Base-by-base conservation (phyloP, 2,113 vertebrate species). In the Gymnogyps californianus region DNA sequence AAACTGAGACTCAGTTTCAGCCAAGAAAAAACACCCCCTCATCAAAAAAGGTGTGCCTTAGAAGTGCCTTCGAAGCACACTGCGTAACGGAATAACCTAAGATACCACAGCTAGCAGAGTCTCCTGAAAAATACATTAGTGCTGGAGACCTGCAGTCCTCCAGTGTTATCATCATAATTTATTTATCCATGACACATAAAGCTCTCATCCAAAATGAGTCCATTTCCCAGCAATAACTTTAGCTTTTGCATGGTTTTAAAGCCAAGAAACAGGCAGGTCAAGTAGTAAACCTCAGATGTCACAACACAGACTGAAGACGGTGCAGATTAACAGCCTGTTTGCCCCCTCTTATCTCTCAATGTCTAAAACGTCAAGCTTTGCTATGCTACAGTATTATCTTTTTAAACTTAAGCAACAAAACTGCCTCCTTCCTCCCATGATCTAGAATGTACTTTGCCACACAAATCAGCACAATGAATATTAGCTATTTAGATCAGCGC, bases 61-160 rank as follows among this genome's bases (percentile, higher is more conserved):
- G 40, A 87, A 94, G 13, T 47, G 44, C 70, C 77, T 84, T 29
- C 57, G 40, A 87, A 94, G 55, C 12, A 92, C 36, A 51, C 10
- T 52, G 47, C 1, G 7, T 40, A 83, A 69, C 4, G 4, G 61
- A 96, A 79, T 72, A 90, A 95, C 57, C 36, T 44, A 9, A 69
- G 62, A 61, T 6, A 59, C 54, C 61, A 66, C 67, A 72, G 82
- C 7, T 3, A 77, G 82, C 87, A 66, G 47, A 36, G 38, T 58
- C 52, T 91, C 91, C 91, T 95, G 89, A 91, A 97, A 94, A 96
- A 97, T 74, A 78, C 62, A 90, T 94, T 47, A 96, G 51, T 55
- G 71, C 82, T 59, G 46, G 51, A 94, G 82, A 77, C 58, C 71
- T 80, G 54, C 92, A 92, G 83, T 91, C 55, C 86, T 72, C 49